These are phyloP conservation scores for Nephrotoma guestfalica DNA, from an alignment of 2,888 invertebrate genomes.

Conservation along the genomic window DNA sequence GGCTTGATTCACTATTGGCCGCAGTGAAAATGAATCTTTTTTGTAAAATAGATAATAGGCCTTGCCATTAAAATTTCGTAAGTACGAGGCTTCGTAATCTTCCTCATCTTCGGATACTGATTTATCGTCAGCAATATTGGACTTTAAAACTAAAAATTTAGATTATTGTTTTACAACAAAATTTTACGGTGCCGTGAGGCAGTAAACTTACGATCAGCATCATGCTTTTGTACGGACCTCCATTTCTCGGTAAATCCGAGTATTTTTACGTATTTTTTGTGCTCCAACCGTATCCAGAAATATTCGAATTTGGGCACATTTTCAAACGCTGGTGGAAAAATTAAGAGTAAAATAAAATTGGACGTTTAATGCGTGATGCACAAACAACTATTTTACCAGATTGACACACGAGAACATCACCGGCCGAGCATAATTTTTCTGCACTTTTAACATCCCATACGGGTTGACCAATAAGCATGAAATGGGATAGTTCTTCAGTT, in stretches of 20 bases:
- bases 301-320: conserved; percentile 46
- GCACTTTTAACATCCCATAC: conserved; percentile 43
- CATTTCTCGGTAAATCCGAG: conserved; percentile 31
- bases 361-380: neutral
- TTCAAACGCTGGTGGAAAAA: conserved; percentile 35
- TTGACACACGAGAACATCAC: conserved; percentile 39
- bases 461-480: conserved; percentile 45
- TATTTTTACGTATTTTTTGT: conserved; percentile 38
- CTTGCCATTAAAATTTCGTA: neutral
- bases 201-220: neutral
- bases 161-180: neutral
- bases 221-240: conserved; percentile 18
- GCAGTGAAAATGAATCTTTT: conserved; percentile 22
- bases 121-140: neutral
- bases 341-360: neutral
- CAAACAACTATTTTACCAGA: neutral
- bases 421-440: conserved; percentile 37
- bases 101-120: neutral
- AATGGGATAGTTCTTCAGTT: conserved; percentile 35
- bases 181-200: neutral
- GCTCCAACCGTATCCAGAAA: conserved; percentile 37
- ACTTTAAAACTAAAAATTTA: neutral
- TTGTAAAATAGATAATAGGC: neutral
- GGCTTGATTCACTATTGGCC: neutral
- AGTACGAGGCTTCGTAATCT: neutral